Evolutionary conservation across 1,140 invertebrate genomes (phyloP).

Genomic region (Cotesia glomerata): DNA sequence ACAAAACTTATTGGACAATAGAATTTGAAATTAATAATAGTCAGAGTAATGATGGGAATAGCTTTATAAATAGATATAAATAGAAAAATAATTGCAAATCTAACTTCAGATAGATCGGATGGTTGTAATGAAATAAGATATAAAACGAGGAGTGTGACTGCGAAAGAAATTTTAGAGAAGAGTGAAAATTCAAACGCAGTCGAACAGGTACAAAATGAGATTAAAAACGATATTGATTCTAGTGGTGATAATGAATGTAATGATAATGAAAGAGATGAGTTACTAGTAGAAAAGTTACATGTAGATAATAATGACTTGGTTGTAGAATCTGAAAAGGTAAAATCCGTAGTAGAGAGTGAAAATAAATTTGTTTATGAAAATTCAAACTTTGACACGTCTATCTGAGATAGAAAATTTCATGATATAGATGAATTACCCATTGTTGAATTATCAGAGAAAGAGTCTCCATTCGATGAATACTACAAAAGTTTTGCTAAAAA

Average conservation of each 20-base stretch:
- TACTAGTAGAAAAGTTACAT: neutral
- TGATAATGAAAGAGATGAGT: no score
- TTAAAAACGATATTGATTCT: neutral
- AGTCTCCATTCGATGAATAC: conserved; percentile 18
- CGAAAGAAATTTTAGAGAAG: neutral
- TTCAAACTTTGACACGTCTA: conserved; percentile 30
- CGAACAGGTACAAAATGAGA: neutral
- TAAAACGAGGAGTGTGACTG: neutral
- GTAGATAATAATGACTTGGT: neutral
- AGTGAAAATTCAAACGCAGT: neutral
- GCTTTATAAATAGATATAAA: neutral
- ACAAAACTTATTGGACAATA: conserved; percentile 31
- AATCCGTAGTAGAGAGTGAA: neutral
- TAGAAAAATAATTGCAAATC: conserved; percentile 14
- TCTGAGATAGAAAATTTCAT: conserved; percentile 33
- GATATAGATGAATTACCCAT: conserved; percentile 4
- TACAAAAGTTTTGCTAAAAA: conserved; percentile 23
- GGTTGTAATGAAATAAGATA: neutral
- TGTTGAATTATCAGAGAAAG: neutral
- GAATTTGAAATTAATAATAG: conserved; percentile 20
- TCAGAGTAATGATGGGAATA: conserved; percentile 1
- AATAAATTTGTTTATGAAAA: conserved; percentile 18
- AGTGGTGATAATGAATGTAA: neutral
- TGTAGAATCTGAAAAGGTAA: neutral
- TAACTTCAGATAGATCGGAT: neutral